Conservation (phyloP, 1,140 invertebrate species). For the Bombus consobrinus region DNA sequence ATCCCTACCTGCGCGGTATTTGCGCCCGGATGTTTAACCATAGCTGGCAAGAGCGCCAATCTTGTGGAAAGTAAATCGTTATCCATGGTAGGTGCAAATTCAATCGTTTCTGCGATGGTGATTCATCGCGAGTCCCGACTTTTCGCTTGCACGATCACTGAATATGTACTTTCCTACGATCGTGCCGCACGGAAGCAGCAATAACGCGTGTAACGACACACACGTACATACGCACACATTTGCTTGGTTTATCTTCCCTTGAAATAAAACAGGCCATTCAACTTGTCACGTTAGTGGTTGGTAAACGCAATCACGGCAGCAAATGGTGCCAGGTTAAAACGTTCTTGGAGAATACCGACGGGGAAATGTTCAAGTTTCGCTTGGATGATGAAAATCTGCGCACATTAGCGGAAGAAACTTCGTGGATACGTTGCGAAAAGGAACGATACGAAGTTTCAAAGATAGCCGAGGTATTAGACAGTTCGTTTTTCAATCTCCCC, state of each 20-base stretch:
- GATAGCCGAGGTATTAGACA: slow-evolving; percentile 24
- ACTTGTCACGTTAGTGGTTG: slow-evolving; percentile 51
- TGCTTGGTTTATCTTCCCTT: slow-evolving; percentile 34
- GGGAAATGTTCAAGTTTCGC: neutral
- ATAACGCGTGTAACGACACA: no score
- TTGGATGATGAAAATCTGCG: slow-evolving; percentile 1
- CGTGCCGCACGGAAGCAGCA: neutral
- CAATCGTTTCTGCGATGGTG: neutral
- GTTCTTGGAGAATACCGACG: neutral
- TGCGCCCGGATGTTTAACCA: slow-evolving; percentile 39
- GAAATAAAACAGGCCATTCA: slow-evolving; percentile 53
- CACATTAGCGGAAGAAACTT: neutral
- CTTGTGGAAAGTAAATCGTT: slow-evolving; percentile 42
- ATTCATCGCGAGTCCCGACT: no score
- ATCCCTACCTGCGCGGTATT: slow-evolving; percentile 47
- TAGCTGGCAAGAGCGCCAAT: slow-evolving; percentile 32
- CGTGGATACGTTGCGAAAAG: slow-evolving; percentile 41
- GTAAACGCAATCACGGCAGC: slow-evolving; percentile 13
- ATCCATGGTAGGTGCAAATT: slow-evolving; percentile 41
- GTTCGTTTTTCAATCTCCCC: neutral
- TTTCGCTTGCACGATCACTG: neutral
- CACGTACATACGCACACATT: neutral
- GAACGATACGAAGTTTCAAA: slow-evolving; percentile 40
- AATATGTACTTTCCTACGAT: neutral
- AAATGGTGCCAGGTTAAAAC: slow-evolving; percentile 41